phyloP scores from a whole-genome alignment of 1,140 invertebrate species.

The Bradysia coprophila region DNA sequence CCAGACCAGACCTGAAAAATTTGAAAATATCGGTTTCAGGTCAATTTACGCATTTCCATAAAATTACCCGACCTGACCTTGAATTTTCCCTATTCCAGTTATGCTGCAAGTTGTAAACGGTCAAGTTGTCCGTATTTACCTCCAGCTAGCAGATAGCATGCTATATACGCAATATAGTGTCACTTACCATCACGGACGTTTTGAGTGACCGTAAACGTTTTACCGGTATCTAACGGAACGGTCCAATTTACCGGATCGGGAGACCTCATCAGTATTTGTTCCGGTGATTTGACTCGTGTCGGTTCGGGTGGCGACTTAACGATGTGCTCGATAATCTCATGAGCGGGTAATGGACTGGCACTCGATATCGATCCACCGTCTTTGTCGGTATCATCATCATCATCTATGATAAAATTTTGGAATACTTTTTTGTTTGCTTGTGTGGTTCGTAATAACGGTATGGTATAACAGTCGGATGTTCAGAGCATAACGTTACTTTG shows the following conservation, averaged over 20 bases:
- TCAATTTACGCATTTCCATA: too few relatives aligned
- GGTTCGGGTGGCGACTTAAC: slow-evolving; percentile 81
- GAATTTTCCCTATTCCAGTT: too few relatives aligned
- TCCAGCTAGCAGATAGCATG: too few relatives aligned
- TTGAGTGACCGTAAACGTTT: slow-evolving; percentile 81
- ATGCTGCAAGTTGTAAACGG: too few relatives aligned
- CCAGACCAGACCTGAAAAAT: too few relatives aligned
- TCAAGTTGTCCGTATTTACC: too few relatives aligned
- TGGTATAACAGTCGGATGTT: background rate
- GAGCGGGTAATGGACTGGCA: slow-evolving; percentile 22
- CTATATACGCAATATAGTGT: too few relatives aligned
- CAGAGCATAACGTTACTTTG: background rate
- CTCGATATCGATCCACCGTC: slow-evolving; percentile 20
- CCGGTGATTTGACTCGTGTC: slow-evolving; percentile 79
- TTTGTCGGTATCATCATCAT: slow-evolving; percentile 16
- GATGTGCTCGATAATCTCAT: slow-evolving; percentile 38
- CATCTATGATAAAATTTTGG: slow-evolving; percentile 13
- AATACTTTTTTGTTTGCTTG: background rate
- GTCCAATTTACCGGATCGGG: slow-evolving; percentile 89
- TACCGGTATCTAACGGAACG: slow-evolving; percentile 78
- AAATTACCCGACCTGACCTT: too few relatives aligned
- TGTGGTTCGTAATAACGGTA: background rate
- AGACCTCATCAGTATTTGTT: slow-evolving; percentile 77
- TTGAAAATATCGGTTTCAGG: too few relatives aligned
- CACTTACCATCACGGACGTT: slow-evolving; percentile 67